These are phyloP conservation scores for Germaria angustata DNA, from an alignment of 2,888 invertebrate genomes.

Conservation along the genomic window DNA sequence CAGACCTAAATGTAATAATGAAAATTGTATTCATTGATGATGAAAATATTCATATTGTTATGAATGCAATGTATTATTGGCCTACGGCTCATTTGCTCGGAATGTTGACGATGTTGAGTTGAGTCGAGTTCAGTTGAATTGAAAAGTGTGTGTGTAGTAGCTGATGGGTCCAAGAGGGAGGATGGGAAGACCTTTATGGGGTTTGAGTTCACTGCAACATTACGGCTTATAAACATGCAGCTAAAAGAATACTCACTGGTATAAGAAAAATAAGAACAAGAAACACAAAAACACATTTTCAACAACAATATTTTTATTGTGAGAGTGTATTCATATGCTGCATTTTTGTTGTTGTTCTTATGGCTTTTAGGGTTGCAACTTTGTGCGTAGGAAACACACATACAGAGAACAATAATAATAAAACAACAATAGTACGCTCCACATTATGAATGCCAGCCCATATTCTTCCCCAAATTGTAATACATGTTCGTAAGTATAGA, in stretches of 20 bases:
- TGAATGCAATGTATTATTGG: constrained; percentile 62
- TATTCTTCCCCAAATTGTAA: constrained; percentile 32
- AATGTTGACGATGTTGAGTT: constrained; percentile 54
- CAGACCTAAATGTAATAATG: constrained; percentile 53
- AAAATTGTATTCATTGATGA: constrained; percentile 65
- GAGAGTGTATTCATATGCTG: constrained; percentile 60
- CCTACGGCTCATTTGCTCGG: constrained; percentile 62
- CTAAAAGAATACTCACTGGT: too few species aligned
- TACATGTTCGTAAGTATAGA: not conserved
- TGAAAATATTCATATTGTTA: constrained; percentile 53
- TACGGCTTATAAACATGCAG: constrained; percentile 31
- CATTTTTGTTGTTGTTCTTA: not conserved
- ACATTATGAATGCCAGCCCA: constrained; percentile 51
- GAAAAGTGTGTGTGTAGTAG: constrained; percentile 28
- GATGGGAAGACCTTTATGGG: not conserved
- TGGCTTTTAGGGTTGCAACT: constrained; percentile 59
- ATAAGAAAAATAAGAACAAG: constrained; percentile 28
- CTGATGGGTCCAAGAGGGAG: not conserved
- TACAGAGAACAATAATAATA: constrained; percentile 46
- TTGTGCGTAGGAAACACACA: constrained; percentile 53
- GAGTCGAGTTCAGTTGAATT: constrained; percentile 38
- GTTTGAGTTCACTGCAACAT: constrained; percentile 24
- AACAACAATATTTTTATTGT: constrained; percentile 37
- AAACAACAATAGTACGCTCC: constrained; percentile 28
- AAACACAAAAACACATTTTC: constrained; percentile 30